Conservation (phyloP, 2,888 invertebrate genomes). For the Polymixis lichenea region DNA sequence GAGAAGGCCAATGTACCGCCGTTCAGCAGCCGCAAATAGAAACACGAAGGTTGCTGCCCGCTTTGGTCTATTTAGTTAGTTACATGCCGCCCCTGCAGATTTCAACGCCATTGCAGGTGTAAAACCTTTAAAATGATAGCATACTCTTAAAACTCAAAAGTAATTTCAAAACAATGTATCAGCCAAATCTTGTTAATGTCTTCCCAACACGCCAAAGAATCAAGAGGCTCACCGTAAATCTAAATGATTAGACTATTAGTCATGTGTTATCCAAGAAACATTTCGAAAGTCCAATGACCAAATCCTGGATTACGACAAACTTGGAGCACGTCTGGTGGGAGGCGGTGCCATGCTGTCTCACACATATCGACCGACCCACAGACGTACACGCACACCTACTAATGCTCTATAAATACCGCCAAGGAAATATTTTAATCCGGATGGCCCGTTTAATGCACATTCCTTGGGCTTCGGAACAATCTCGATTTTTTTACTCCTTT, state of each 20-base stretch:
- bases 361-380: constrained; percentile 84
- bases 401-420: constrained; percentile 88
- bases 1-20: constrained; percentile 87
- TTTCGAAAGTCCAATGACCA: constrained; percentile 79
- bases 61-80: constrained; percentile 82
- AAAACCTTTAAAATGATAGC: constrained; percentile 19
- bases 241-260: constrained; percentile 60
- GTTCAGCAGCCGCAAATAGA: constrained; percentile 85
- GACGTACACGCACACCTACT: constrained; percentile 87
- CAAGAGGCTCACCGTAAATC: constrained; percentile 52
- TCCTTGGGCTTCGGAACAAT: constrained; percentile 83
- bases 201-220: constrained; percentile 33
- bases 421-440: constrained; percentile 90
- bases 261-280: constrained; percentile 67
- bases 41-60: constrained; percentile 84
- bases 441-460: constrained; percentile 89
- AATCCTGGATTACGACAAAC: constrained; percentile 85
- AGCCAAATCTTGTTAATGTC: constrained; percentile 29
- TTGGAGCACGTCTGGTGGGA: constrained; percentile 83
- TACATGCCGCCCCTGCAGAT: constrained; percentile 75
- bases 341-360: constrained; percentile 90
- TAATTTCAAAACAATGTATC: constrained; percentile 33
- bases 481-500: constrained; percentile 78
- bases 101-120: constrained; percentile 59
- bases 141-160: constrained; percentile 18